Evolutionary conservation across 2,888 invertebrate species (phyloP).

Genomic region (Lingula anatina): DNA sequence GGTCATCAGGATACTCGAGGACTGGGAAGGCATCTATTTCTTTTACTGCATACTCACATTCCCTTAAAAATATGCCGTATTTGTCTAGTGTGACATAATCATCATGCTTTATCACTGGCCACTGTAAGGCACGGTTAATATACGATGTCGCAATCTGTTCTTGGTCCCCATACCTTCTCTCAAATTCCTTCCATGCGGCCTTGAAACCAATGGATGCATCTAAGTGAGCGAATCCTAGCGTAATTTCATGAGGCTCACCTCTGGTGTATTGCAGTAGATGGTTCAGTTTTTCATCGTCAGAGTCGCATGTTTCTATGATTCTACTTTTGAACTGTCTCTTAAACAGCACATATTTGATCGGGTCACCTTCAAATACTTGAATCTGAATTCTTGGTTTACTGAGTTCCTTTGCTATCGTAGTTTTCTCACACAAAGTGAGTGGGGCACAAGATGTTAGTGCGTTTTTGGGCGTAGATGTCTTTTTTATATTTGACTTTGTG

Average conservation of each 20-base stretch:
- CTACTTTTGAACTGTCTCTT: conserved; percentile 8
- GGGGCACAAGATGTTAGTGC: too few relatives aligned
- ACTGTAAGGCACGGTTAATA: neutral
- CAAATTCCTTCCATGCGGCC: conserved; percentile 2
- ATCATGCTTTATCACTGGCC: too few relatives aligned
- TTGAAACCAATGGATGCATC: conserved; percentile 1
- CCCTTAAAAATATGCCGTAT: neutral
- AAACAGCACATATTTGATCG: conserved; percentile 9
- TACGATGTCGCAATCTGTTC: neutral
- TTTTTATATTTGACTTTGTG: too few relatives aligned
- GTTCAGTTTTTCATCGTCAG: conserved; percentile 9
- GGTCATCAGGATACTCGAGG: conserved; percentile 1
- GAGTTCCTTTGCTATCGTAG: too few relatives aligned
- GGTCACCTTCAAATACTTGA: conserved; percentile 6
- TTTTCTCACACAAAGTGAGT: too few relatives aligned
- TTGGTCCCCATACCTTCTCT: conserved; percentile 2
- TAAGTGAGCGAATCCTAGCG: conserved; percentile 6
- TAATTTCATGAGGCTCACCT: conserved; percentile 9
- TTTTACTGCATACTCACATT: conserved; percentile 1
- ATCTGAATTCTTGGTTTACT: too few relatives aligned
- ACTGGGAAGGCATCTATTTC: neutral
- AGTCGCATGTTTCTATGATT: conserved; percentile 6
- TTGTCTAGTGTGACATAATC: neutral
- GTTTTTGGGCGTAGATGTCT: too few relatives aligned
- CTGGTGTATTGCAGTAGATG: conserved; percentile 6